A percentile compares a stretch with the other conserved stretches of the same genome.
Conservation (phyloP, 2,888 invertebrate species). For the Pardosa pseudoannulata region DNA sequence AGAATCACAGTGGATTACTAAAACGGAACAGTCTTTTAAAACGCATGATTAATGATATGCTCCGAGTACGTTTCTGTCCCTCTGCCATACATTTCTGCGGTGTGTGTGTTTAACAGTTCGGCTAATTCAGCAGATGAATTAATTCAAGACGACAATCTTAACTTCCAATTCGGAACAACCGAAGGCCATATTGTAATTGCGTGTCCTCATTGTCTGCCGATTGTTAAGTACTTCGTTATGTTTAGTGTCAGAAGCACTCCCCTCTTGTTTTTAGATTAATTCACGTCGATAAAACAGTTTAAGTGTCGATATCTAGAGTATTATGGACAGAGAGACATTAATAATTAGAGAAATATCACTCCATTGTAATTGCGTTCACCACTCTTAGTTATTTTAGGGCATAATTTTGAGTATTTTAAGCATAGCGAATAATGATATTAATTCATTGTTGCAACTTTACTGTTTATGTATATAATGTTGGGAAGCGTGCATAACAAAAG, state of each 20-base stretch:
- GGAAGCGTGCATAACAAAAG: no score
- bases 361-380: no score
- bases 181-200: slow-evolving; percentile 9
- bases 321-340: no score
- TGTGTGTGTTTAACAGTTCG: slow-evolving; percentile 2
- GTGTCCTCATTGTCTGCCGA: not conserved
- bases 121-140: slow-evolving; percentile 9
- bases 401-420: no score
- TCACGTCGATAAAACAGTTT: not conserved
- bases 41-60: not conserved
- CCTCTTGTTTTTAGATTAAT: slow-evolving; percentile 3
- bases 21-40: not conserved
- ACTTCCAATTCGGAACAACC: not conserved
- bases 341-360: no score
- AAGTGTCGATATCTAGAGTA: not conserved
- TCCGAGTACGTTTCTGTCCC: not conserved
- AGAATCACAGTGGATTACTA: not conserved
- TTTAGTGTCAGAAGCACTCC: slow-evolving; percentile 3
- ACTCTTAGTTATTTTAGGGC: no score
- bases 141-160: slow-evolving; percentile 26
- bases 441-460: no score
- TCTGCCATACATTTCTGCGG: not conserved
- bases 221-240: slow-evolving; percentile 9
- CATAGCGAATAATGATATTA: no score
- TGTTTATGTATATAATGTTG: no score